These are phyloP conservation scores for Crossaster papposus DNA, from an alignment of 53 echinoderm and acorn worm species.

Conservation along the genomic window DNA sequence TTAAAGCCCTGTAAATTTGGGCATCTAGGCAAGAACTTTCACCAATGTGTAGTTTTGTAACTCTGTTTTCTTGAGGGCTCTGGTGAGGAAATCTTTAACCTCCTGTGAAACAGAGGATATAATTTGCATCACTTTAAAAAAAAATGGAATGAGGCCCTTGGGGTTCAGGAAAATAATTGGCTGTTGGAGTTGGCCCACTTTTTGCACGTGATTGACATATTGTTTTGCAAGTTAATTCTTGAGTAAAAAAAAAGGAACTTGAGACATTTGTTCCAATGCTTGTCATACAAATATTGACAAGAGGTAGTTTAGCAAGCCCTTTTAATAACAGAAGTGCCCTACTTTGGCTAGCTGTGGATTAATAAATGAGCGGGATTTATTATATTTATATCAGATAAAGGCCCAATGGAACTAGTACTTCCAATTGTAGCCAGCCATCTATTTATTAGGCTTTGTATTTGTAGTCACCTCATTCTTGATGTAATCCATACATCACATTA, in stretches of 20 bases:
- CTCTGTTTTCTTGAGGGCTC: not conserved
- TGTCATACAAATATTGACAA: too few species aligned
- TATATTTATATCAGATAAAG: constrained; percentile 2
- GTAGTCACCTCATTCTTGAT: constrained; percentile 33
- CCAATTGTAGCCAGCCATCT: not conserved
- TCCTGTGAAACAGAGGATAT: too few species aligned
- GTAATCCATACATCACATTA: constrained; percentile 33
- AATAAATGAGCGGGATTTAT: constrained; percentile 11
- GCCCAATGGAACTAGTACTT: not conserved
- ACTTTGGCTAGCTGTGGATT: not conserved
- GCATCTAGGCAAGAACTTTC: not conserved
- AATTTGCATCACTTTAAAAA: too few species aligned
- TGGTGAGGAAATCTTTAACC: too few species aligned
- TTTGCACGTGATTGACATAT: too few species aligned
- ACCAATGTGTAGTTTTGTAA: not conserved
- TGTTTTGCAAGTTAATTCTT: too few species aligned
- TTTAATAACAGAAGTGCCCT: not conserved
- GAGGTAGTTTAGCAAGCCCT: too few species aligned
- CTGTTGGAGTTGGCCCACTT: too few species aligned
- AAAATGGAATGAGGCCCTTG: too few species aligned
- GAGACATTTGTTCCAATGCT: too few species aligned
- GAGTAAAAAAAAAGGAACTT: too few species aligned
- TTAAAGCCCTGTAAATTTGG: not conserved
- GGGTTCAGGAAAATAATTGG: too few species aligned
- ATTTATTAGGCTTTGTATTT: constrained; percentile 9